Conservation (phyloP, 2,113 vertebrate species). For the Neogobius melanostomus region DNA sequence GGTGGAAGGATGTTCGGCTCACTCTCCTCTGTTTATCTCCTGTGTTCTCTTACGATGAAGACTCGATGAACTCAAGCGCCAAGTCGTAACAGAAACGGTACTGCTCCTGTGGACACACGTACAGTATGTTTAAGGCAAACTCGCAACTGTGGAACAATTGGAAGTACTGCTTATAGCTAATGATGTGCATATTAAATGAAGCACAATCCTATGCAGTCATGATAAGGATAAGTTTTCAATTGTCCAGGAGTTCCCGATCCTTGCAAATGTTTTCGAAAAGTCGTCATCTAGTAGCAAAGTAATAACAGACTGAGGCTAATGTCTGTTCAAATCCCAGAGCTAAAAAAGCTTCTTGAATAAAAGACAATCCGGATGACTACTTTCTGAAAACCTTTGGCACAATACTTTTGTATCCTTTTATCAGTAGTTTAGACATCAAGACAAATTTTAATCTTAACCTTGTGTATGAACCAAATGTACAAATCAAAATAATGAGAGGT, state of each 20-base stretch:
- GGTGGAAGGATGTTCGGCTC: constrained; percentile 34
- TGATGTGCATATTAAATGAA: not conserved
- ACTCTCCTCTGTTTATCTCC: constrained; percentile 41
- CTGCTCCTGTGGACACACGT: constrained; percentile 83
- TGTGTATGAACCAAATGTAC: no score
- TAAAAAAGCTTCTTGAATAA: no score
- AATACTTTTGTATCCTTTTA: no score
- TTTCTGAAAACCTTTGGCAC: no score
- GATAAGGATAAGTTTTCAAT: not conserved
- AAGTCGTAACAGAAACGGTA: constrained; percentile 99
- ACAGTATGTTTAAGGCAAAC: constrained; percentile 1
- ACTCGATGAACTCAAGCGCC: constrained; percentile 93
- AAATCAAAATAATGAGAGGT: no score
- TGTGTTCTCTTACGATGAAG: constrained; percentile 82
- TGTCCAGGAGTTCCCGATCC: not conserved
- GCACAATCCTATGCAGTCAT: not conserved
- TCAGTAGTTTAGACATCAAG: no score
- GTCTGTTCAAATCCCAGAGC: no score
- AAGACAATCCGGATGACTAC: no score
- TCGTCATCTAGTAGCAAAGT: no score
- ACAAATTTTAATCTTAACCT: no score
- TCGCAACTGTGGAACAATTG: not conserved
- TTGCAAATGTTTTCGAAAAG: no score
- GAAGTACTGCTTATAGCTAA: not conserved
- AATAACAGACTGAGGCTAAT: no score